Percentiles rank a stretch among this genome's conserved stretches.
These are phyloP conservation scores for Epinephelus coioides DNA, from an alignment of 2,797 vertebrate species.

Conservation along the genomic window DNA sequence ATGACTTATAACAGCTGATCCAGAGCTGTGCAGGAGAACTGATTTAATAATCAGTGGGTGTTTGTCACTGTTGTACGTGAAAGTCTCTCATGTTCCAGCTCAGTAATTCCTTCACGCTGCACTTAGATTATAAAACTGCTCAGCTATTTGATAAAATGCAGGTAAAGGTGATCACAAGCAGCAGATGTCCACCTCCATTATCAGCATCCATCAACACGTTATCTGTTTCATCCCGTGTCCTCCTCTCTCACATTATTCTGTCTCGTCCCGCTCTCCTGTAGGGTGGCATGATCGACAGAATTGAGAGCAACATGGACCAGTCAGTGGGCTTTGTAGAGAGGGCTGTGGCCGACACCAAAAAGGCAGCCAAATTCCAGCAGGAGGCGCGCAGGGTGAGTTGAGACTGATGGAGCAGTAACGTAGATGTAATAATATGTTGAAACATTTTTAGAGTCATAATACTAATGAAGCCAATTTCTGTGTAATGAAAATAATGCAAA, in stretches of 20 bases:
- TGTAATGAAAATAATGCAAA: too few species aligned
- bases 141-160: not conserved
- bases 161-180: not conserved
- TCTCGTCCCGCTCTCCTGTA: slow-evolving; percentile 58
- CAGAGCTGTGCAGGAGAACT: too few species aligned
- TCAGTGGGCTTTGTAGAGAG: slow-evolving; percentile 96
- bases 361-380: slow-evolving; percentile 96
- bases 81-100: not conserved
- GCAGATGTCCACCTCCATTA: not conserved
- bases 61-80: not conserved
- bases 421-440: not conserved
- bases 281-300: slow-evolving; percentile 97
- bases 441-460: not conserved
- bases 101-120: not conserved
- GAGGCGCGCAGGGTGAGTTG: slow-evolving; percentile 94
- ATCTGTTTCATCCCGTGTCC: not conserved
- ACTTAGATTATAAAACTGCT: not conserved
- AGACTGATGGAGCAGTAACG: not conserved
- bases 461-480: not conserved
- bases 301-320: slow-evolving; percentile 98
- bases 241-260: not conserved
- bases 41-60: not conserved
- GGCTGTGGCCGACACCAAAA: slow-evolving; percentile 95
- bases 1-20: too few species aligned
- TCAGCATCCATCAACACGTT: too few species aligned